These are phyloP conservation scores for Passerina amoena DNA, from an alignment of 2,113 vertebrate genomes.

Conservation along the genomic window DNA sequence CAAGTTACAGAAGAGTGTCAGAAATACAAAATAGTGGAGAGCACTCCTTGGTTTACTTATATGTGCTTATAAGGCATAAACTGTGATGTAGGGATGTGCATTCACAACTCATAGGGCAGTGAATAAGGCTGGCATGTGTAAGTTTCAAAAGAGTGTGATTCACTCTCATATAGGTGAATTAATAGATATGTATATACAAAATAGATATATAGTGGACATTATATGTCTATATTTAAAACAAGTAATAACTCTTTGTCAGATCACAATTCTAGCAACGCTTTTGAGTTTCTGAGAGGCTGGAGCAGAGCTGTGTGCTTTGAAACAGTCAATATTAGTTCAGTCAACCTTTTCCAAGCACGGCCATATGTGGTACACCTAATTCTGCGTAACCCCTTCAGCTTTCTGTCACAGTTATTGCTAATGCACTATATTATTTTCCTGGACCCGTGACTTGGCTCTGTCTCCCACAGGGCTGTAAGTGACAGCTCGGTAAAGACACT, in stretches of 20 bases:
- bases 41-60: neutral
- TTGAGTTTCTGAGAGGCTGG: neutral
- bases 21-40: neutral
- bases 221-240: neutral
- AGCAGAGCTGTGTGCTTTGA: neutral
- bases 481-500: slow-evolving; percentile 76
- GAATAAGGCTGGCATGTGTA: neutral
- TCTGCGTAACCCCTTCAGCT: slow-evolving; percentile 78
- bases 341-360: slow-evolving; percentile 48
- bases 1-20: neutral
- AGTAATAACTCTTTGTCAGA: neutral
- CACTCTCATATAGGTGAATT: neutral
- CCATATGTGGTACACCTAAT: slow-evolving; percentile 69
- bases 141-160: neutral
- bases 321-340: slow-evolving; percentile 13
- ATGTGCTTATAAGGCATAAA: neutral
- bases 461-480: slow-evolving; percentile 66
- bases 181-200: neutral
- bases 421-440: slow-evolving; percentile 80
- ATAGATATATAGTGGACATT: neutral
- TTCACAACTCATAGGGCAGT: neutral
- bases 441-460: slow-evolving; percentile 55
- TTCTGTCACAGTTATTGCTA: slow-evolving; percentile 79
- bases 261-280: neutral
- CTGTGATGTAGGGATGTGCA: neutral